Conservation (phyloP, 92 coral and sea anemone species). For the Parazoanthus darwini region DNA sequence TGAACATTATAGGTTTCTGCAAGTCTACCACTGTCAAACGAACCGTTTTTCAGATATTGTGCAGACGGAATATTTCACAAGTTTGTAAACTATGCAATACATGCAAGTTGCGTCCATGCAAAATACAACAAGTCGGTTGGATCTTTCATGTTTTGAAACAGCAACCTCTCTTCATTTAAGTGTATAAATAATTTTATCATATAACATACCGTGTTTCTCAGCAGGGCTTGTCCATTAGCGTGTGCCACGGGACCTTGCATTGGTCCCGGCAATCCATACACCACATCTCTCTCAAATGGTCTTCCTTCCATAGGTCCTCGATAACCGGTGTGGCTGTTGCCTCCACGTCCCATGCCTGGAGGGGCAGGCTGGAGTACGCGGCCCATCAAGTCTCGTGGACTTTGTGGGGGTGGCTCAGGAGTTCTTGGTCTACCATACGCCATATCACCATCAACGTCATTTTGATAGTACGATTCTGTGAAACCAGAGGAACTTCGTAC, state of each 20-base stretch:
- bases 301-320: slow-evolving; percentile 51
- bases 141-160: not conserved
- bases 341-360: slow-evolving; percentile 41
- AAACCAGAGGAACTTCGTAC: slow-evolving; percentile 1
- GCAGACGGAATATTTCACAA: too few species aligned
- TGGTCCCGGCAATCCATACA: slow-evolving; percentile 61
- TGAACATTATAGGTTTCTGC: too few species aligned
- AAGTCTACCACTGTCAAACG: too few species aligned
- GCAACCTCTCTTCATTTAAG: not conserved
- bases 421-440: slow-evolving; percentile 71
- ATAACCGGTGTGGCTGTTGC: slow-evolving; percentile 21
- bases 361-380: slow-evolving; percentile 61
- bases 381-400: slow-evolving; percentile 46
- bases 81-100: too few species aligned
- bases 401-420: slow-evolving; percentile 71
- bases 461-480: not conserved
- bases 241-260: slow-evolving; percentile 68
- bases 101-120: too few species aligned
- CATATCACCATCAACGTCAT: slow-evolving; percentile 27
- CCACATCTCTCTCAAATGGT: slow-evolving; percentile 45
- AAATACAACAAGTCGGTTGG: not conserved
- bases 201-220: slow-evolving; percentile 73
- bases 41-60: too few species aligned
- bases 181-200: not conserved
- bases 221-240: slow-evolving; percentile 72